Base-by-base conservation (phyloP, 2,888 invertebrate genomes). In the Lasius platythorax region DNA sequence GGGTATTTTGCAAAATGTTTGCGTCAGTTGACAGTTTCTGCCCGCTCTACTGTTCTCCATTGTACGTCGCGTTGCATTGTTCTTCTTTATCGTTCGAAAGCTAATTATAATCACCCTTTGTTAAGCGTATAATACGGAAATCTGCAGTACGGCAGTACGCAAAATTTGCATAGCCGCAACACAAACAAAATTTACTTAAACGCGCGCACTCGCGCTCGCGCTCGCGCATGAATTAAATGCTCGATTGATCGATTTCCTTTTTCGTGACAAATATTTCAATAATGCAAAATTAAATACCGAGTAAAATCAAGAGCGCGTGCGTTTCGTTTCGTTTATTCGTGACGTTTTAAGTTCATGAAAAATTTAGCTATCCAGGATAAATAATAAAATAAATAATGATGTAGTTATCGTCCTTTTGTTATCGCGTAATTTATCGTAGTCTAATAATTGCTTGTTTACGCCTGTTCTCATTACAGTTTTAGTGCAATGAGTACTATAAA, bases 101-200 rank as follows among this genome's bases (percentile, higher is more conserved):
- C 73, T 81, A 73, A 81, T 81, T 81, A 81, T 81, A 81, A 81
- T 81, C 79, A 61, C 73, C 73, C 79, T 81, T 81, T 81, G 79
- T 81, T 81, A 73, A 73, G 73, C 79, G 50, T 61, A 50, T 81
- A 81, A 81, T 46, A 61, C 28, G 76, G 50, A 37, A 81, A 81
- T 63, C 73, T 56, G 67, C 56, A 67, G 33, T 18, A 37, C 73
- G 28, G 73, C 73, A 9, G 50, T 43, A 28, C 78, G 18, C 33
- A 78, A 56, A 68, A 68, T 78, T 78, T 70, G 56, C 73, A 72
- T 23, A 81, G 73, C 61, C 37, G 73, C 61, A 56, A 43, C 56
- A 63, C 79, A 81, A 81, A 73, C 61, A 72, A 73, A 61, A 81
- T 73, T 81, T 30, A 81, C 73, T 73, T 72, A 61, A 67, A 30